phyloP scores from a whole-genome alignment of 2,888 invertebrate species.

The Sipunculus nudus region DNA sequence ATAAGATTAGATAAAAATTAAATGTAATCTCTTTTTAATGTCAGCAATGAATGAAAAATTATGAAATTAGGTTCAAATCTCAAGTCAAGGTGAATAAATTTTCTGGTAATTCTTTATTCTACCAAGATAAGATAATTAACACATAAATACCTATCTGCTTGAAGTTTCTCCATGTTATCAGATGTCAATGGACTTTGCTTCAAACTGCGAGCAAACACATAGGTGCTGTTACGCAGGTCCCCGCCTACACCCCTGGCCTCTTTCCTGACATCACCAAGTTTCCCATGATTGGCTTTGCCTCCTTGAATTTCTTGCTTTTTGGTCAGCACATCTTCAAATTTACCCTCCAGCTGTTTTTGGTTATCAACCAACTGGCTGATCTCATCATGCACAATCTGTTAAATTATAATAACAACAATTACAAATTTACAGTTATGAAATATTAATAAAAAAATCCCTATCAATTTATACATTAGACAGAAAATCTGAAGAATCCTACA shows the following conservation, averaged over 20 bases:
- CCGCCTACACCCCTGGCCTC: constrained; percentile 48
- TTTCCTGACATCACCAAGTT: constrained; percentile 47
- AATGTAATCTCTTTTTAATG: too few species aligned
- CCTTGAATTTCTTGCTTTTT: constrained; percentile 47
- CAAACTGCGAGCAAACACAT: constrained; percentile 59
- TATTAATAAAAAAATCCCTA: too few species aligned
- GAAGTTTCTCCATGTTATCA: constrained; percentile 62
- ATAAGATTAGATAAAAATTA: too few species aligned
- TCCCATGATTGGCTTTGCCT: constrained; percentile 45
- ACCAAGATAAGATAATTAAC: too few species aligned
- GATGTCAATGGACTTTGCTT: constrained; percentile 62
- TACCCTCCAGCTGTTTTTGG: constrained; percentile 56
- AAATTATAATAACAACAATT: too few species aligned
- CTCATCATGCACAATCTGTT: constrained; percentile 59
- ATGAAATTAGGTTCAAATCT: too few species aligned
- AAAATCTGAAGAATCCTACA: too few species aligned
- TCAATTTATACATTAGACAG: too few species aligned
- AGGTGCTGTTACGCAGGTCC: constrained; percentile 59
- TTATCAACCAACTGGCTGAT: constrained; percentile 53
- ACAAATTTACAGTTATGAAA: too few species aligned
- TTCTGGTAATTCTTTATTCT: too few species aligned
- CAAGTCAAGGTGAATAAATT: too few species aligned
- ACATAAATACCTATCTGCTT: constrained; percentile 58
- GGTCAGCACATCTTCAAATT: constrained; percentile 56
- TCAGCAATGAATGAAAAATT: too few species aligned